Percentiles rank a stretch among this genome's conserved stretches.
Evolutionary conservation across 2,113 vertebrate genomes (phyloP).

Genomic region (Microcebus griseorufus): DNA sequence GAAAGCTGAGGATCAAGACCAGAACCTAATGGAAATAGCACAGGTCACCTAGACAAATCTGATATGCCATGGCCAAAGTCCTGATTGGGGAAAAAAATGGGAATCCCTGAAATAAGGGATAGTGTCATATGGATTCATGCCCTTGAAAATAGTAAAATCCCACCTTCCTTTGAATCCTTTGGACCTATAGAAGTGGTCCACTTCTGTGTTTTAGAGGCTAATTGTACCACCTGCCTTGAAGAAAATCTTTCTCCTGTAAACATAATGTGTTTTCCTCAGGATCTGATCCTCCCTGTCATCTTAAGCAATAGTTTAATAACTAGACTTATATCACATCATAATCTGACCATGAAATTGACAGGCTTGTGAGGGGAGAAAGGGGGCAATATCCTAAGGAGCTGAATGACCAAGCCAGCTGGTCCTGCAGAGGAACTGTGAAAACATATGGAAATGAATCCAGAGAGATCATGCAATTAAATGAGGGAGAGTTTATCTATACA

Average conservation of each 20-base stretch:
- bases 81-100: background rate
- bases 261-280: background rate
- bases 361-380: background rate
- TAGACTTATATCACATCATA: background rate
- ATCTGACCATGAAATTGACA: background rate
- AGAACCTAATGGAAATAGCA: background rate
- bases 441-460: background rate
- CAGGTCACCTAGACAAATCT: background rate
- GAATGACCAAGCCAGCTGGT: background rate
- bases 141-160: background rate
- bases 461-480: background rate
- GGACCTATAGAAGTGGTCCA: background rate
- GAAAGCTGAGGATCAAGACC: background rate
- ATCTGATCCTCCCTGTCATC: background rate
- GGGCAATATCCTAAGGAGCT: background rate
- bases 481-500: background rate
- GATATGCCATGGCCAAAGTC: background rate
- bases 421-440: background rate
- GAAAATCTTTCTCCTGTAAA: background rate
- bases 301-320: background rate
- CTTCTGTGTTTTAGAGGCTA: background rate
- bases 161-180: background rate
- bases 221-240: background rate
- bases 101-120: background rate
- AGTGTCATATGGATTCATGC: background rate